phyloP scores from a whole-genome alignment of 64 coral and sea anemone species.

The Pachyseris speciosa region DNA sequence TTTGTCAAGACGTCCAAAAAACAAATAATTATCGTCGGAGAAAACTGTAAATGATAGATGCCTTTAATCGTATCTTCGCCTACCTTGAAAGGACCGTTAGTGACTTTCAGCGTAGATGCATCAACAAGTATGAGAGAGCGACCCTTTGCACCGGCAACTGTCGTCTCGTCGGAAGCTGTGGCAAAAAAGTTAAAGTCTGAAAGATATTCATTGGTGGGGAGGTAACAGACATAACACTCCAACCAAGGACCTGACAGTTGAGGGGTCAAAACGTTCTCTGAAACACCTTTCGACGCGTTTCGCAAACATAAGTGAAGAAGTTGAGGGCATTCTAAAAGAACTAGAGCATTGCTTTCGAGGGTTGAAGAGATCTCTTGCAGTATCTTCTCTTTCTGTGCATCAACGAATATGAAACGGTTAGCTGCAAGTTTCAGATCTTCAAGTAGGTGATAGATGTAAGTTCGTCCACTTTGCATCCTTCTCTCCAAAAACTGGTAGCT shows the following conservation, averaged over 20 bases:
- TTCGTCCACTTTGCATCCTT: neutral
- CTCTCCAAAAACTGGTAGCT: neutral
- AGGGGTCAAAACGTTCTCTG: neutral
- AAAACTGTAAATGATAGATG: neutral
- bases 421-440: neutral
- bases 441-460: neutral
- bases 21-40: neutral
- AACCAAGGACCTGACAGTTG: neutral
- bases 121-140: no score
- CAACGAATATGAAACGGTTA: neutral
- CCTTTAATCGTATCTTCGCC: neutral
- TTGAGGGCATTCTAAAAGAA: neutral
- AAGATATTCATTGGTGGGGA: neutral
- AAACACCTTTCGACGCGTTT: neutral
- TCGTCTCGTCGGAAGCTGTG: neutral
- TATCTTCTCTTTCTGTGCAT: neutral
- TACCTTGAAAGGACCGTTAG: neutral
- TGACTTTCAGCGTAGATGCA: neutral
- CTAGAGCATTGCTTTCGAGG: neutral
- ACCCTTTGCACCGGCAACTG: neutral
- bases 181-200: neutral
- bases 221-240: neutral
- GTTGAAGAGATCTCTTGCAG: neutral
- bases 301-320: neutral
- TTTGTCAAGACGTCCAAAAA: slow-evolving; percentile 6